phyloP scores from a whole-genome alignment of 2,888 invertebrate genomes.

The Icerya purchasi region DNA sequence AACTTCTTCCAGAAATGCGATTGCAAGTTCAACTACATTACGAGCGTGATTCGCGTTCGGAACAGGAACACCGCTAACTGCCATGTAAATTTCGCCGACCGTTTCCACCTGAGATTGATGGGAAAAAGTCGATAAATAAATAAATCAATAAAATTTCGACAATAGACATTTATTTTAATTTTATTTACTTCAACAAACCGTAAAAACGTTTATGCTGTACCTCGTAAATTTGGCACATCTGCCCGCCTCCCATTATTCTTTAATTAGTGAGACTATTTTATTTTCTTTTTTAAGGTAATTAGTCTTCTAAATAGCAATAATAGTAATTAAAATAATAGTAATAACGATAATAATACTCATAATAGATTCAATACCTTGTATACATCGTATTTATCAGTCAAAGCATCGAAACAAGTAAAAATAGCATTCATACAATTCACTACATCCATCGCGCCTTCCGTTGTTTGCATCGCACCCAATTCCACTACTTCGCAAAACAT shows the following conservation, averaged over 20 bases:
- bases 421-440: slow-evolving; percentile 69
- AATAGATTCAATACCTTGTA: slow-evolving; percentile 72
- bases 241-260: not conserved
- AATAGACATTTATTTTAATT: not conserved
- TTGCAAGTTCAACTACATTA: slow-evolving; percentile 52
- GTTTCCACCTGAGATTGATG: slow-evolving; percentile 53
- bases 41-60: slow-evolving; percentile 47
- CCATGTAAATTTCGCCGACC: slow-evolving; percentile 79
- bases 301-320: too few relatives aligned
- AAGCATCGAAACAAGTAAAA: slow-evolving; percentile 61
- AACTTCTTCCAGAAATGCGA: slow-evolving; percentile 48
- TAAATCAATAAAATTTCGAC: not conserved
- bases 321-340: too few relatives aligned
- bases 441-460: slow-evolving; percentile 47
- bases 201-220: not conserved
- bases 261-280: too few relatives aligned
- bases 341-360: too few relatives aligned
- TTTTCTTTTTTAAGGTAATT: too few relatives aligned
- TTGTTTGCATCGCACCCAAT: slow-evolving; percentile 28
- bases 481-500: slow-evolving; percentile 53
- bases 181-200: not conserved
- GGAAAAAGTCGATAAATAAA: slow-evolving; percentile 1
- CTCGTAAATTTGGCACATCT: too few relatives aligned
- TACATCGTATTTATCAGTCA: slow-evolving; percentile 62
- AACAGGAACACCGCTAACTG: slow-evolving; percentile 74